Base-by-base conservation (phyloP, 2,888 invertebrate genomes). In the Syrphus vitripennis region DNA sequence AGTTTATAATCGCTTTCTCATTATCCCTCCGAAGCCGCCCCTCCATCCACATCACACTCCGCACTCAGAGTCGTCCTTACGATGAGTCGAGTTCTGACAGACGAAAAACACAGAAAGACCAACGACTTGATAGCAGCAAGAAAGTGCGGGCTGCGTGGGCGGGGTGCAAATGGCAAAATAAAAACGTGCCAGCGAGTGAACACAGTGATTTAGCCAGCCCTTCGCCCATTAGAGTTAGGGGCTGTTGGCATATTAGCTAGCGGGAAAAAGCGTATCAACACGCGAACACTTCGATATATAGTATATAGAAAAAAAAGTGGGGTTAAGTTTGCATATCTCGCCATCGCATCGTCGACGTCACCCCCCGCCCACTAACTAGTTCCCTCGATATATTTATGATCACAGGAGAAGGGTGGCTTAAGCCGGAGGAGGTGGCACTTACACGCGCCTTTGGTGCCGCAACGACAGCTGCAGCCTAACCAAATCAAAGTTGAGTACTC, bases 401-500 rank as follows among this genome's bases (percentile, higher is more conserved):
- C 34, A 34, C n/a, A n/a, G n/a, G n/a, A n/a, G n/a, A n/a, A n/a
- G 50, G 59, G 31, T 10, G 40, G 31, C n/a, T 26, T 19, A 40
- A 37, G 40, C 21, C 14, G 7, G 10, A 26, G 55, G 7, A 37
- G 67, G 63, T 63, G 63, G 61, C 78, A 67, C 65, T 75, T 71
- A 70, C 40, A 55, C 65, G 48, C 61, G 61, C 70, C 53, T 63
- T 31, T 26, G 34, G 34, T 59, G 67, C 84, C 76, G 31, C 71
- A 69, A 53, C 67, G 53, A 48, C 72, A 74, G 72, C 76, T 80
- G 76, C 76, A 84, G 48, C 69, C 53, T 71, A 65, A 84, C 50
- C 37, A 83, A 79, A 79, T 89, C 89, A 90, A 89, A 89, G 89
- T 89, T 88, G 89, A 90, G 88, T 89, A 88, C 89, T 90, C 89